Evolutionary conservation across 2,113 vertebrate species (phyloP), one percentile per base, ranked within the genome.

Genomic region (Tylochromis polylepis): DNA sequence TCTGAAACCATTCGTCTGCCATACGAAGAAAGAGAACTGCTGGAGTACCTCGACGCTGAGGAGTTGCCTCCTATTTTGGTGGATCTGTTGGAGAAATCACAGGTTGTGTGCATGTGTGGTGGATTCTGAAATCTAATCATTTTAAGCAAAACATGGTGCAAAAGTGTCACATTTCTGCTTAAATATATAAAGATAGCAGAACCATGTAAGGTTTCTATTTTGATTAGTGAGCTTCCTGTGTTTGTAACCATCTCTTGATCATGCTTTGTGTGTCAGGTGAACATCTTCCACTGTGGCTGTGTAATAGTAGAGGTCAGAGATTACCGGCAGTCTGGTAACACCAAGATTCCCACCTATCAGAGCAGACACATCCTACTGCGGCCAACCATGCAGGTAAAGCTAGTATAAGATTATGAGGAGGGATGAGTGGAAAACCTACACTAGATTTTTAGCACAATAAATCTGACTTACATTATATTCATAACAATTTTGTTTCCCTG

Each of bases 201-300:
- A 2, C 43, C 27, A 20, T 53, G 14, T 16, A 20, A 11, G 24
- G 29, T 79, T 60, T 75, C 3, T 5, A 36, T 34, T 31, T 81
- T 81, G 4, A 8, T 62, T 36, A 3, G 20, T 60, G 46, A 27
- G 59, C 2, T 60, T 11, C 10, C 14, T 34, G 55, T 46, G 43
- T 22, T 62, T 75, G 6, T 43, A 5, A 82, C 18, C 3, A 20
- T 59, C 7, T 84, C 27, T 59, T 36, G 38, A 4, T 77, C 83
- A 4, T 84, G 14, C 46, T 5, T 67, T 91, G 20, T 83, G 43
- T 91, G n/a, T 49, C 91, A 99, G 99, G 98, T 99, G 90, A 99
- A 99, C 96, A 99, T 99, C 95, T 99, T 99, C 95, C 98, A 99
- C 85, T 99, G 98, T 94, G 99, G 99, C 60, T 99, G 99, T 93